Conservation (phyloP, 2,113 vertebrate species). For the Perognathus longimembris region DNA sequence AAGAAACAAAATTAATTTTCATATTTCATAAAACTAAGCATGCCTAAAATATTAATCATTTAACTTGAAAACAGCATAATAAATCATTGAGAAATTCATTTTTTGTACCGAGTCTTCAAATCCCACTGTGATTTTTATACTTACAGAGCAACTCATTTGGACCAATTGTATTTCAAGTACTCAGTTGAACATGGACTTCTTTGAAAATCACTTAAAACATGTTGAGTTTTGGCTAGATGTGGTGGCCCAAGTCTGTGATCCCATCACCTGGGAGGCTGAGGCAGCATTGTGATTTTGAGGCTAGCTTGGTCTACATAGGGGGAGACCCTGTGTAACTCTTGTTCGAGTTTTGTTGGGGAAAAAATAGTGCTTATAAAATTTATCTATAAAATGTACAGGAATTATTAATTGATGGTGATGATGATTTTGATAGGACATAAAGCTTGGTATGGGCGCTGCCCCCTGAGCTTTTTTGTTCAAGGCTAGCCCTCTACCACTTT, state of each 20-base stretch:
- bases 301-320: no score
- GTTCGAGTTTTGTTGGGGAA: slow-evolving; percentile 32
- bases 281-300: no score
- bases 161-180: not conserved
- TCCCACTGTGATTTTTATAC: not conserved
- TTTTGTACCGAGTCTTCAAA: not conserved
- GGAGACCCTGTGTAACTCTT: no score
- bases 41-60: not conserved
- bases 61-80: slow-evolving; percentile 1
- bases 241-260: no score
- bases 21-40: not conserved
- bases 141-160: not conserved
- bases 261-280: no score
- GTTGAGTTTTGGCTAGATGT: no score
- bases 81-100: slow-evolving; percentile 20
- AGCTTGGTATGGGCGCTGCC: no score
- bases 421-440: no score
- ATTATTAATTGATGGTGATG: no score
- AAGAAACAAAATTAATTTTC: not conserved
- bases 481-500: no score
- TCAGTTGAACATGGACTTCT: not conserved
- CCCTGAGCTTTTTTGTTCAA: no score
- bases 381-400: not conserved
- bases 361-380: slow-evolving; percentile 60
- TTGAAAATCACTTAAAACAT: slow-evolving; percentile 44